Base-by-base conservation (phyloP, 1,140 invertebrate species). In the Zaprionus africanus region DNA sequence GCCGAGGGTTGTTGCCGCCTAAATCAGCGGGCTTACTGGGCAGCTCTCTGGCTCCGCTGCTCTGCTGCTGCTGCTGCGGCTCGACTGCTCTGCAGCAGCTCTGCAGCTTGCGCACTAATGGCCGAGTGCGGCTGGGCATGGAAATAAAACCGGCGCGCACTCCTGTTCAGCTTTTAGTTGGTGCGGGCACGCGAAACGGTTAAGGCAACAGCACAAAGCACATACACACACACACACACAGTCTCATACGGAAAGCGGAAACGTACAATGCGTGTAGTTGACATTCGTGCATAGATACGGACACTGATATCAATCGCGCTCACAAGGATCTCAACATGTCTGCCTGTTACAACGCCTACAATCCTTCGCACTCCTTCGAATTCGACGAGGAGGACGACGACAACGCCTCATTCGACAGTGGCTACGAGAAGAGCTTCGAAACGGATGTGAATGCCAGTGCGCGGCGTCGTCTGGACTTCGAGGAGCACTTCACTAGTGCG, bases 391-490 rank as follows among this genome's bases (percentile, higher is more conserved):
- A 90, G 26, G 95, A 95, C 19, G 95, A 95, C 76, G 90, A 91
- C 38, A 94, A 95, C 46, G 95, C 95, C 75, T 96, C 95, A 43
- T 95, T 94, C 51, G 95, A 96, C 79, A 96, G 95, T 0, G 95
- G 95, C 43, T 94, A 96, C 76, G 95, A 96, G 64, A 94, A 94
- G 64, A 95, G 94, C 71, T 95, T 94, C 68, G 94, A 94, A 68
- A 91, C 90, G 51, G 90, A 88, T 49, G 74, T 59, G 17, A 76
- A 81, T 56, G 36, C 76, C 12, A 92, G 80, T 24, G 74, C 90
- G 17, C 76, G 92, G 5, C 72, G 85, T 15, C 86, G 85, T 5
- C 26, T 90, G 54, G 85, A 92, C 49, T 84, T 92, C n/a, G 60
- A 76, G 2, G 81, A 84, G 34, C 61, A 58, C 31, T 91, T 79